Conservation (phyloP, 1,140 invertebrate genomes). For the Lepidostoma basale region DNA sequence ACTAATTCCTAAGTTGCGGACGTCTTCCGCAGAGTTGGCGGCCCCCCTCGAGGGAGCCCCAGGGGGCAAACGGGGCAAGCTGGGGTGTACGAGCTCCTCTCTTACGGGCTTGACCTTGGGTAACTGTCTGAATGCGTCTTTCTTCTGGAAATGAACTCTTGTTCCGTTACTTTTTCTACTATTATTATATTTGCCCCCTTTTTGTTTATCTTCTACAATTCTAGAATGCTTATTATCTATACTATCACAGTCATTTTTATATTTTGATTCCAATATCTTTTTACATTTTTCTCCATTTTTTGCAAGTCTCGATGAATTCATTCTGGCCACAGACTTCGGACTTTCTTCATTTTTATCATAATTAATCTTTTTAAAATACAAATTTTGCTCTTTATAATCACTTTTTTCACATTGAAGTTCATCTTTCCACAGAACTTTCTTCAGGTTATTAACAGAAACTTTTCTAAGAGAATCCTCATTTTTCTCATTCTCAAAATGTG, state of each 20-base stretch:
- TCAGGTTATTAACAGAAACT: constrained; percentile 47
- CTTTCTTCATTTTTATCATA: neutral
- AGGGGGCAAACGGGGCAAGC: constrained; percentile 52
- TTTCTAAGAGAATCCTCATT: neutral
- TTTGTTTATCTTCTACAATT: constrained; percentile 17
- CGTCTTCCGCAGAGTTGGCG: constrained; percentile 48
- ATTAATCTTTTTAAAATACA: neutral
- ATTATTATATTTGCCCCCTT: constrained; percentile 4
- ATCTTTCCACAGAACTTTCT: constrained; percentile 57
- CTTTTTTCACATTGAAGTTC: constrained; percentile 47
- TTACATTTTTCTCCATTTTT: too few species aligned
- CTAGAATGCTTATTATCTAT: constrained; percentile 20
- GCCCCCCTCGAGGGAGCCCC: constrained; percentile 48
- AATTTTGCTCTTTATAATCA: constrained; percentile 42
- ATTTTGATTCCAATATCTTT: neutral
- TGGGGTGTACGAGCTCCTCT: constrained; percentile 49
- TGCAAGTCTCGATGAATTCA: neutral
- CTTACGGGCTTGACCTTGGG: constrained; percentile 48
- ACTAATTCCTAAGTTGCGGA: constrained; percentile 52
- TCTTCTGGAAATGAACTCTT: constrained; percentile 29
- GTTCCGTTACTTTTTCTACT: constrained; percentile 18
- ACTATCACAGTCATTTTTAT: constrained; percentile 20
- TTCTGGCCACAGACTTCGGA: neutral
- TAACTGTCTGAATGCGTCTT: constrained; percentile 28
- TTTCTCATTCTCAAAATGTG: constrained; percentile 37